These are phyloP conservation scores for Monomorium pharaonis DNA, from an alignment of 1,140 invertebrate genomes.

Conservation along the genomic window DNA sequence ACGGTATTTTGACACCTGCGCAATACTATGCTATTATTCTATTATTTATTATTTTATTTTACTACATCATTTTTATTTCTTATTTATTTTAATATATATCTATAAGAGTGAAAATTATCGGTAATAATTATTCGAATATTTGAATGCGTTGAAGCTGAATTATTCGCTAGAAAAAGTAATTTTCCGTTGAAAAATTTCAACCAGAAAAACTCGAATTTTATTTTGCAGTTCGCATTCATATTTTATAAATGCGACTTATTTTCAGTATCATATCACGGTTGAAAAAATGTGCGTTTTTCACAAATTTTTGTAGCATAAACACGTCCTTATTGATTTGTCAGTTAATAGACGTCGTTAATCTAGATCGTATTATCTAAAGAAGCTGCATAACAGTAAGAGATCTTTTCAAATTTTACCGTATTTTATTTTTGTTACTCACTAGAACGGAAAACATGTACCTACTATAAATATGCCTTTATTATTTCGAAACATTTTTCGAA, in stretches of 20 bases:
- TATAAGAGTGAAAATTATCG: neutral
- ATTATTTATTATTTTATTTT: constrained; percentile 9
- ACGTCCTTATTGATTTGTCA: neutral
- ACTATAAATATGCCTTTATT: neutral
- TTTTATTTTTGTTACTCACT: constrained; percentile 3
- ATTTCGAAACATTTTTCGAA: neutral
- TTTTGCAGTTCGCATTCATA: neutral
- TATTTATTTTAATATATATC: no score
- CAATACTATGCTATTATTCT: neutral
- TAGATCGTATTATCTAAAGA: neutral
- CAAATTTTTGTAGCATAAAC: neutral
- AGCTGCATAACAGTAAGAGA: neutral
- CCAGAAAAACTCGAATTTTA: constrained; percentile 1
- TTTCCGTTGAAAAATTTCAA: no score
- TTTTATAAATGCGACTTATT: constrained; percentile 26
- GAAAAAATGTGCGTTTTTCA: constrained; percentile 39
- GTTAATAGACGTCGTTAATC: neutral
- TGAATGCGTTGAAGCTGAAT: neutral
- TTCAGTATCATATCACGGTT: constrained; percentile 8
- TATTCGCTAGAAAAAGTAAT: neutral
- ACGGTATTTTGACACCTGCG: neutral
- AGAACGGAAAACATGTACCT: constrained; percentile 22
- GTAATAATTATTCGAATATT: constrained; percentile 28
- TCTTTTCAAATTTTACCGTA: neutral
- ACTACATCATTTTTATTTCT: neutral